phyloP scores from a whole-genome alignment of 2,888 invertebrate species.

The Dioctria linearis region DNA sequence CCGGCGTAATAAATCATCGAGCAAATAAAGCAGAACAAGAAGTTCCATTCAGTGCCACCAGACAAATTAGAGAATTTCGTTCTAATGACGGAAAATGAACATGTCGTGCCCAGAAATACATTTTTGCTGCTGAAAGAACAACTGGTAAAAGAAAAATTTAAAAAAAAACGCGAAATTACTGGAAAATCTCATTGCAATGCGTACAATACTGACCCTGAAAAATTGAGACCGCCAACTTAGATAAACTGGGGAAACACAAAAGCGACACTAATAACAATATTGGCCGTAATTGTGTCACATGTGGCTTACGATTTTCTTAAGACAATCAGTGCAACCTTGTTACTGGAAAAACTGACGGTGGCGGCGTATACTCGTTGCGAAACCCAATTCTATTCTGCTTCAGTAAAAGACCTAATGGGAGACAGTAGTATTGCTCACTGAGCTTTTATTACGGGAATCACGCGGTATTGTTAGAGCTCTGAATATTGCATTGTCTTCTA shows the following conservation, averaged over 20 bases:
- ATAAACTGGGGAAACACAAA: slow-evolving; percentile 46
- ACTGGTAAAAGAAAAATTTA: slow-evolving; percentile 3
- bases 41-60: neutral
- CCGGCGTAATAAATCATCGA: slow-evolving; percentile 21
- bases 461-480: slow-evolving; percentile 40
- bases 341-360: slow-evolving; percentile 45
- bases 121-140: neutral
- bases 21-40: slow-evolving; percentile 31
- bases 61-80: slow-evolving; percentile 41
- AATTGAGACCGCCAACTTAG: slow-evolving; percentile 42
- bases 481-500: slow-evolving; percentile 38
- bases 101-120: slow-evolving; percentile 29
- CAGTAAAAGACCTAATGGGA: slow-evolving; percentile 36
- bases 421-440: slow-evolving; percentile 48
- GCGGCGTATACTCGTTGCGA: slow-evolving; percentile 8
- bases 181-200: slow-evolving; percentile 41
- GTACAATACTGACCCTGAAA: slow-evolving; percentile 39
- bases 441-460: slow-evolving; percentile 47
- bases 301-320: slow-evolving; percentile 37
- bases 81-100: slow-evolving; percentile 44
- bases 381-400: slow-evolving; percentile 15
- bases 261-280: slow-evolving; percentile 44
- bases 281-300: slow-evolving; percentile 47
- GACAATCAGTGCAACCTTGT: slow-evolving; percentile 49
- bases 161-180: slow-evolving; percentile 19